phyloP scores from a whole-genome alignment of 2,888 invertebrate genomes.

The Baccha elongata region DNA sequence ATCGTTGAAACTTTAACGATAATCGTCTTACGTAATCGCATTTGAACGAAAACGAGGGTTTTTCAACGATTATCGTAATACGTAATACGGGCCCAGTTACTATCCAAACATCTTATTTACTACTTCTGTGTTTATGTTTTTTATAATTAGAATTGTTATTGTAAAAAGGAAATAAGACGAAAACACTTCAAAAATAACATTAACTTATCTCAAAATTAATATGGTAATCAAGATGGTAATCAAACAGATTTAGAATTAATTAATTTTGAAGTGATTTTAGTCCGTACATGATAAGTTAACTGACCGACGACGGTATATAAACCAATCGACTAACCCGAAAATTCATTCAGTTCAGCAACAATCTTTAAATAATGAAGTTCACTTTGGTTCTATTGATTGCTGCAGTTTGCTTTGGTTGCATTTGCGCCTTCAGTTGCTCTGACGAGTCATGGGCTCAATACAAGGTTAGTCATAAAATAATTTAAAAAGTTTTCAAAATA shows the following conservation, averaged over 20 bases:
- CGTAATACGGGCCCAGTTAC: too few species aligned
- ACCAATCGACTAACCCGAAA: background rate
- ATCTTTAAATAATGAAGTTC: background rate
- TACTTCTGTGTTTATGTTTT: too few species aligned
- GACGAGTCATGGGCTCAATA: background rate
- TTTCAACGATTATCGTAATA: too few species aligned
- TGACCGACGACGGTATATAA: background rate
- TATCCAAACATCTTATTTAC: too few species aligned
- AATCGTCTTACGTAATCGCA: too few species aligned
- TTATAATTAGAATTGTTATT: too few species aligned
- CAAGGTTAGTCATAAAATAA: background rate
- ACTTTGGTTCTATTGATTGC: background rate
- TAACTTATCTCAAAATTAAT: too few species aligned
- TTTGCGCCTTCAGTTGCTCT: conserved; percentile 6
- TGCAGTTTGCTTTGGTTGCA: background rate
- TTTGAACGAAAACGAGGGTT: too few species aligned
- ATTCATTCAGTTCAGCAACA: background rate
- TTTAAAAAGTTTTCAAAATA: background rate
- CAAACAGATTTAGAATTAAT: background rate
- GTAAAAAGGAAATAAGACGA: too few species aligned
- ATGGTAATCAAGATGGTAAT: background rate
- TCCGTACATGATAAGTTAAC: background rate
- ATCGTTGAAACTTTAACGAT: too few species aligned
- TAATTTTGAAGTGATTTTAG: too few species aligned
- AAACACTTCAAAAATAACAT: too few species aligned